These are phyloP conservation scores for Eumeta japonica DNA, from an alignment of 1,140 invertebrate species.

Conservation along the genomic window DNA sequence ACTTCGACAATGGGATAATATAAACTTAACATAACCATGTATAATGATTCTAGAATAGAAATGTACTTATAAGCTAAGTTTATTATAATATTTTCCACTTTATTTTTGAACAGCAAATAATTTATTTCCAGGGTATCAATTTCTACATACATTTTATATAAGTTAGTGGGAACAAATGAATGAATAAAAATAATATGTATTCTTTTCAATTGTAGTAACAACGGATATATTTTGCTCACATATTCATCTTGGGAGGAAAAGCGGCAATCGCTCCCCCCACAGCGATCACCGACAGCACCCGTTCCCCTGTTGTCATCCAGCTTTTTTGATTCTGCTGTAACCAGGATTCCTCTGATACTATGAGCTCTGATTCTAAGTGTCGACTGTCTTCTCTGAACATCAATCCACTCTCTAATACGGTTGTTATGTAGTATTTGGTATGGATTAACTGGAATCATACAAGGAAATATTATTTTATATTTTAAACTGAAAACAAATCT, in stretches of 20 bases:
- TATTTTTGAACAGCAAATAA: too few species aligned
- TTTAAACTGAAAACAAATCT: too few species aligned
- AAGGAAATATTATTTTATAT: too few species aligned
- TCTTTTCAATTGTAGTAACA: neutral
- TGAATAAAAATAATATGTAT: neutral
- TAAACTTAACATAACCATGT: too few species aligned
- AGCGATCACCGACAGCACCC: neutral
- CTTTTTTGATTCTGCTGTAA: constrained; percentile 8
- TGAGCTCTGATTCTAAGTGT: constrained; percentile 20
- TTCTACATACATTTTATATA: constrained; percentile 25
- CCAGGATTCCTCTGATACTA: constrained; percentile 15
- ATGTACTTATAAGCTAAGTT: too few species aligned
- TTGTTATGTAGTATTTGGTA: constrained; percentile 26
- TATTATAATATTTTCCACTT: too few species aligned
- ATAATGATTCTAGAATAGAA: too few species aligned
- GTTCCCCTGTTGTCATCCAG: constrained; percentile 21
- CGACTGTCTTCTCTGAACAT: constrained; percentile 41
- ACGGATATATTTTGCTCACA: neutral
- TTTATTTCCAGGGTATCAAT: too few species aligned
- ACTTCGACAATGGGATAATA: too few species aligned
- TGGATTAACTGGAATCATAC: constrained; percentile 28
- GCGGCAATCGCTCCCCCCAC: constrained; percentile 4
- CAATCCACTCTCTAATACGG: constrained; percentile 36
- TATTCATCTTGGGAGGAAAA: constrained; percentile 14
- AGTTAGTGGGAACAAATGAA: constrained; percentile 15